Evolutionary conservation across 1,140 invertebrate genomes (phyloP).

Genomic region (Apis mellifera): Amel_HAv3.1 CM009932.2:2725501-2726000

Average conservation of each 20-base stretch:
- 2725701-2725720: conserved; percentile 52
- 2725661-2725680: conserved; percentile 51
- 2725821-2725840: conserved; percentile 83
- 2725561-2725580: conserved; percentile 78
- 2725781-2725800: conserved; percentile 78
- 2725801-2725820: conserved; percentile 82
- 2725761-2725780: conserved; percentile 82
- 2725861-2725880: conserved; percentile 82
- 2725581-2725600: conserved; percentile 42
- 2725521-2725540: conserved; percentile 55
- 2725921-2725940: conserved; percentile 19
- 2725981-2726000: conserved; percentile 49
- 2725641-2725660: conserved; percentile 64
- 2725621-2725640: conserved; percentile 70
- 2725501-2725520: neutral
- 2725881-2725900: conserved; percentile 68
- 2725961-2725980: conserved; percentile 42
- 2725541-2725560: conserved; percentile 76
- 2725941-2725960: neutral
- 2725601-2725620: conserved; percentile 58
- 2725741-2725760: conserved; percentile 75
- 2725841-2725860: conserved; percentile 82
- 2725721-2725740: conserved; percentile 67
- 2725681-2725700: conserved; percentile 37
- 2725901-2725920: conserved; percentile 30